Evolutionary conservation across 2,113 vertebrate genomes (phyloP), one percentile per base, ranked within the genome.

Genomic region (Hippocampus zosterae): DNA sequence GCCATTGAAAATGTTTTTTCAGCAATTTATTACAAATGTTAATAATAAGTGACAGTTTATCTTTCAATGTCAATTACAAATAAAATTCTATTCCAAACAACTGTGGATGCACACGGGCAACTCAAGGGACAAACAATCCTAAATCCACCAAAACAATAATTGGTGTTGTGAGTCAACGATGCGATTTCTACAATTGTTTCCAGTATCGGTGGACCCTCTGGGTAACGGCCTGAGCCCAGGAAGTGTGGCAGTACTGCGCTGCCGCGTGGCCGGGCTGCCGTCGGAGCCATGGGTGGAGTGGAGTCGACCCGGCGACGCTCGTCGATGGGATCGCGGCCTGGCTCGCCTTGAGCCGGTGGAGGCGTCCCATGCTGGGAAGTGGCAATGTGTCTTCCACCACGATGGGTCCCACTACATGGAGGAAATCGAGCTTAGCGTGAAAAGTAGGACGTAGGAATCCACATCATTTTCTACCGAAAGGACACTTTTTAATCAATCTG

Each of bases 391-490:
- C 2, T 55, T 89, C 55, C 41, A 60, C 1, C 6, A 23, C 3
- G 9, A 19, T 0, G 2, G 7, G 2, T 0, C 4, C 1, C 1
- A 0, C 0, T 9, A 29, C 29, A 66, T 0, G 0, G 7, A 60
- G 37, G 8, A 0, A 0, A 19, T 85, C 0, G 0, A 9, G 0
- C 15, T 89, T 33, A 25, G 0, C 12, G 70, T 91, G 27, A 4
- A 16, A 81, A 81, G 90, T 92, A 74, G n/a, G 67, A 44, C 13
- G 4, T 52, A n/a, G 2, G 9, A 53, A 53, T n/a, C 18, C 1
- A 50, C 4, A 7, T 50, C 4, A n/a, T 16, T n/a, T n/a, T 23
- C 37, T 33, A 57, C 23, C 6, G 37, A 2, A 63, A 11, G 6
- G 72, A 33, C 55, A 42, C 1, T 2, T 12, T 18, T 53, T 27